Evolutionary conservation across 2,113 vertebrate species (phyloP), one percentile per base, ranked within the genome.

Genomic region (Oncorhynchus kisutch): DNA sequence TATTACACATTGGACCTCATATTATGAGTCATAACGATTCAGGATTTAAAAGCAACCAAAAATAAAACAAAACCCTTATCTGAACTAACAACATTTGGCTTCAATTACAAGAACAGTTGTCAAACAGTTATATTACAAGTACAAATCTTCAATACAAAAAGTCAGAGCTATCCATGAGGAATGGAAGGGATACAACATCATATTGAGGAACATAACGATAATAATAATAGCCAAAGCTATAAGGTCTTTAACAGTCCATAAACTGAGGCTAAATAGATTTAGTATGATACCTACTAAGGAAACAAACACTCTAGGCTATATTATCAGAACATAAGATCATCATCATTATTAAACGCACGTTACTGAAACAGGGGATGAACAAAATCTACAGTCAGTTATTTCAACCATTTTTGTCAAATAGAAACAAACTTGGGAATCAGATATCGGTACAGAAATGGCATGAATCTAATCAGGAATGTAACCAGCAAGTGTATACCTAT

Each of bases 71-170:
- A 68, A 57, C 79, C 69, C 45, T 62, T 64, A 74, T 79, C 76
- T 78, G 73, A 85, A 85, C 81, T 54, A 74, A 87, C 39, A 85
- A 75, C 78, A 86, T 88, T 83, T 71, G 66, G 74, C 86, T 85
- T 84, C 78, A 83, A 87, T 85, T 83, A 91, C 87, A 86, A 78
- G 84, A 77, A 87, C 80, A 81, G 80, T 87, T 88, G 78, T 88
- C 81, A 81, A 86, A 91, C 85, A 87, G 85, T 86, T 91, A 88
- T 90, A 83, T 86, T 90, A 91, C 92, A 93, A 91, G 90, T 94
- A 94, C 92, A 94, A 94, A 93, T 91, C 81, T 79, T 89, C 81
- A 79, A 92, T 94, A 93, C 84, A 93, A 94, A 94, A 93, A 90
- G 82, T 91, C 84, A 85, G 84, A 85, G 80, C 77, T 88, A 88